Base-by-base conservation (phyloP, 2,113 vertebrate genomes). In the Barnardius zonarius region DNA sequence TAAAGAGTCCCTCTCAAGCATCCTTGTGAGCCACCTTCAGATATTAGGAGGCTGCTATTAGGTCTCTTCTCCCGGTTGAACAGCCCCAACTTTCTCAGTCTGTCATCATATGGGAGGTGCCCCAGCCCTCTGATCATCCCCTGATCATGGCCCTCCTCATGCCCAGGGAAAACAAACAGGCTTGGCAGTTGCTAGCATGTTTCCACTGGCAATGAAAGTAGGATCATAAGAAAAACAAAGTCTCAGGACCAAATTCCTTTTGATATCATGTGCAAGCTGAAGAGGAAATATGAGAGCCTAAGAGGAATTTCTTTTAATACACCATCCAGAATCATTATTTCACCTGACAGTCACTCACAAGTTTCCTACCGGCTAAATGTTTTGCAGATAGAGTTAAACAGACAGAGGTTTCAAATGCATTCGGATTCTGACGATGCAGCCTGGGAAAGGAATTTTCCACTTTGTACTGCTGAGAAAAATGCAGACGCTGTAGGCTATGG, bases 311-410 rank as follows among this genome's bases (percentile, higher is more conserved):
- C 51, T 84, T 93, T 43, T 85, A 67, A 59, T 89, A 91, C 44
- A 83, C 67, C 87, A 51, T 48, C 92, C 69, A 74, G 78, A 88
- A 86, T 43, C 51, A 73, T 41, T 91, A 81, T 91, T 96, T 85
- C 52, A 93, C 73, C 92, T 96, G 76, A 90, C 93, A 93, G 48
- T 91, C 91, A 96, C 81, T 96, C 30, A 61, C 77, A 89, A 70
- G 44, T 86, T 96, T 94, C 70, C 91, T 93, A 57, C 30, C 8
- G 24, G 94, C 90, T 95, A 96, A 95, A 93, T 95, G 91, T 96
- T 96, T 97, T 92, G 69, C 82, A 96, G 33, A 39, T 19, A 61
- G 80, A 95, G 87, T 97, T 96, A 97, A 97, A 92, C 2, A 95
- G 74, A 90, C 31, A 39, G 88, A 93, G 74, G 74, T 95, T 97